Evolutionary conservation across 2,113 vertebrate species (phyloP), one percentile per base, ranked within the genome.

Genomic region (Nyctibius bracteatus): DNA sequence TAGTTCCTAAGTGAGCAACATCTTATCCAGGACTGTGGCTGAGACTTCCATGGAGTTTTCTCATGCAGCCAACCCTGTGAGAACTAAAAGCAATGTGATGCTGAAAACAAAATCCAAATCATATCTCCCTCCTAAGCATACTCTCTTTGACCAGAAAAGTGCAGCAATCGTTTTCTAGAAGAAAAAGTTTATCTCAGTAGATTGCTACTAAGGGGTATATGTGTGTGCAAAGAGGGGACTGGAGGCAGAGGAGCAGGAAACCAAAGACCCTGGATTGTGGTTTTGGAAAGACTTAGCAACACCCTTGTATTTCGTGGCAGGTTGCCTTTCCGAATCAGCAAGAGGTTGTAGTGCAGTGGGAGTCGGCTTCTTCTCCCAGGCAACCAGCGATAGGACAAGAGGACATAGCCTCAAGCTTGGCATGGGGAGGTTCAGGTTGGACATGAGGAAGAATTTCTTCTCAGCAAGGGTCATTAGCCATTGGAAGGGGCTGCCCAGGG

Each of bases 31-130:
- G 19, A 58, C 10, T 5, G 20, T 16, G 47, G 19, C 25, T 3
- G 1, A 54, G 31, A 51, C 6, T 67, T 65, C 20, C 19, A n/a
- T 0, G 2, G 2, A 11, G 2, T 61, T 73, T 84, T 70, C 46
- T 37, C 14, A 37, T 0, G 1, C 2, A 49, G 66, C 18, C 82
- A 67, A 55, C 12, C 5, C 39, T 21, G 2, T 14, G 13, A 67
- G 39, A 57, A 43, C 14, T 37, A 51, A 63, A 81, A 72, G 15
- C 5, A 43, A 41, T 2, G 8, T 4, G 24, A 59, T n/a, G 30
- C 18, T 81, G 49, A 43, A 92, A 78, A 57, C 1, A 18, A n/a
- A 65, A 33, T 2, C 14, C n/a, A 44, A 55, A 39, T 51, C 19
- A 12, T 49, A 47, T 46, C 30, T 37, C 6, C 8, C 19, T 65